phyloP scores from a whole-genome alignment of 2,888 invertebrate genomes.

The Philereme transversata region DNA sequence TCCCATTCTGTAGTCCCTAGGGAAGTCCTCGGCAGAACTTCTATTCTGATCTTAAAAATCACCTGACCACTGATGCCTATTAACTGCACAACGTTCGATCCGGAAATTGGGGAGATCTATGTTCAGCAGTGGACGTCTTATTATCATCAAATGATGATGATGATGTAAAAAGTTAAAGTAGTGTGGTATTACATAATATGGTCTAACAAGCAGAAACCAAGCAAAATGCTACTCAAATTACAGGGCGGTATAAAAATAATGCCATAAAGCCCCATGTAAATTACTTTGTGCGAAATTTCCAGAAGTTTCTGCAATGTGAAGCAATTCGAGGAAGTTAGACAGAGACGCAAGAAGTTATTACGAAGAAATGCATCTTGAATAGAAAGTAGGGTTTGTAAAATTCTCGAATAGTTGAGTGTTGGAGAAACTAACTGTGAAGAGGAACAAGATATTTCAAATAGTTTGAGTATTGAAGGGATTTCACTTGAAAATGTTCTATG shows the following conservation, averaged over 20 bases:
- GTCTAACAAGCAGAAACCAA: too few species aligned
- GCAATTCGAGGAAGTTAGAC: not conserved
- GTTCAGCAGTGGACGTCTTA: too few species aligned
- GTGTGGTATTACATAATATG: too few species aligned
- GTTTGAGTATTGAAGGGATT: not conserved
- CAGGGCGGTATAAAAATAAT: not conserved
- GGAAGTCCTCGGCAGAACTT: too few species aligned
- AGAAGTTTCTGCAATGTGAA: not conserved
- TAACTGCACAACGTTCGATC: too few species aligned
- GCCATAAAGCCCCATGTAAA: not conserved
- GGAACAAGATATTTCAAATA: constrained; percentile 3
- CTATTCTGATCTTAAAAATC: too few species aligned
- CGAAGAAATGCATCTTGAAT: constrained; percentile 25
- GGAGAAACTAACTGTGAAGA: constrained; percentile 1
- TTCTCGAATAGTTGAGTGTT: constrained; percentile 16
- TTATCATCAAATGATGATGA: too few species aligned
- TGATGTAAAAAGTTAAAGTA: too few species aligned
- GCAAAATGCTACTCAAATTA: not conserved
- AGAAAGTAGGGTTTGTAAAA: constrained; percentile 7
- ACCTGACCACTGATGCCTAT: too few species aligned
- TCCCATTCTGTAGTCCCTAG: too few species aligned
- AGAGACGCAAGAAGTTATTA: constrained; percentile 12
- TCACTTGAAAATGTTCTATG: not conserved
- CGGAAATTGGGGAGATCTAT: too few species aligned
- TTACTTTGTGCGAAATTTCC: not conserved